A percentile compares a stretch with the other conserved stretches of the same genome.
phyloP scores from a whole-genome alignment of 2,797 vertebrate genomes.

The Melanotaenia pygmaea region DNA sequence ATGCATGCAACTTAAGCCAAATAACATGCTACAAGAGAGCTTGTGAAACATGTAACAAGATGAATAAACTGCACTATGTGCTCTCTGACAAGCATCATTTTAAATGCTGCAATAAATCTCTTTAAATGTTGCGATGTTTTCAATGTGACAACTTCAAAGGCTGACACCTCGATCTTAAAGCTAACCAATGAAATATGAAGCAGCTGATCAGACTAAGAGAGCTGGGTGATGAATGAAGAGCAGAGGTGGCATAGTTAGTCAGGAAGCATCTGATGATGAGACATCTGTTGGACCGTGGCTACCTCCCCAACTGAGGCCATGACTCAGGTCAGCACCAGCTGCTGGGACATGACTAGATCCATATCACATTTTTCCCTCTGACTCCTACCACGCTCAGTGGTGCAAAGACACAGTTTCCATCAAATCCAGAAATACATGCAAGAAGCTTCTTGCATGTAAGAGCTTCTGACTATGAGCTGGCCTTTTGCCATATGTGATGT shows the following conservation, averaged over 20 bases:
- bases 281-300: slow-evolving; percentile 56
- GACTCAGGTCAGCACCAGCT: slow-evolving; percentile 72
- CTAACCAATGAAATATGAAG: slow-evolving; percentile 21
- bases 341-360: slow-evolving; percentile 54
- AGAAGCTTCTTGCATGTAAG: background rate
- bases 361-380: slow-evolving; percentile 45
- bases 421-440: slow-evolving; percentile 15
- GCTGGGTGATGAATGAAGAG: slow-evolving; percentile 38
- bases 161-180: slow-evolving; percentile 17
- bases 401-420: slow-evolving; percentile 29
- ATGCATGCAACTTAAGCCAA: slow-evolving; percentile 28
- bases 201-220: slow-evolving; percentile 22
- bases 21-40: slow-evolving; percentile 27
- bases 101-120: slow-evolving; percentile 19
- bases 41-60: slow-evolving; percentile 22
- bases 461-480: slow-evolving; percentile 7
- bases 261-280: slow-evolving; percentile 57
- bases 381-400: slow-evolving; percentile 25
- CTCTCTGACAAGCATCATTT: slow-evolving; percentile 14
- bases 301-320: slow-evolving; percentile 56
- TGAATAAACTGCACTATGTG: slow-evolving; percentile 15
- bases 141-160: slow-evolving; percentile 10
- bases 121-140: slow-evolving; percentile 20
- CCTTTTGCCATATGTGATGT: background rate
- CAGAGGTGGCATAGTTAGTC: slow-evolving; percentile 47